Conservation (phyloP, 2,797 vertebrate species). For the Neosilurus hyrtlii region DNA sequence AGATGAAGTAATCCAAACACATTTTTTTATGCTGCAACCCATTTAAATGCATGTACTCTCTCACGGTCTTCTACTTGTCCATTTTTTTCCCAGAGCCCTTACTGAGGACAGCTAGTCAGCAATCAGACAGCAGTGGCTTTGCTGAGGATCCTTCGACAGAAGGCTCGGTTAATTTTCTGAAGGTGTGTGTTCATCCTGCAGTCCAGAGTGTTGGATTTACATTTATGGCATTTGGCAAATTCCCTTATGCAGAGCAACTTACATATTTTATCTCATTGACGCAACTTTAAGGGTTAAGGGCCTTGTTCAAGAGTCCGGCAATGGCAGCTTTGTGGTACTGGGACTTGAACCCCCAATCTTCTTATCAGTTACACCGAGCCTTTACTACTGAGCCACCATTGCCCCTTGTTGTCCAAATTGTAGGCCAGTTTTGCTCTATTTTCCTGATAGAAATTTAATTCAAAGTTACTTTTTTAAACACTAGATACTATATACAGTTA, state of each 20-base stretch:
- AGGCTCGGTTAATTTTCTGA: slow-evolving; percentile 76
- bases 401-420: too few species aligned
- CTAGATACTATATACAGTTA: neutral
- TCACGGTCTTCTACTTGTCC: neutral
- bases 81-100: slow-evolving; percentile 74
- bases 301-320: too few species aligned
- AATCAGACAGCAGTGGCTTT: slow-evolving; percentile 97
- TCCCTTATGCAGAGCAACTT: too few species aligned
- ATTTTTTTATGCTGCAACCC: too few species aligned
- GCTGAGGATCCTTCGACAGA: slow-evolving; percentile 89
- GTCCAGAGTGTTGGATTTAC: too few species aligned
- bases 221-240: too few species aligned
- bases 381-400: too few species aligned
- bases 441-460: neutral
- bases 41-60: neutral
- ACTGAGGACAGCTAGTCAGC: slow-evolving; percentile 85
- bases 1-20: neutral
- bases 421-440: neutral
- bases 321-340: too few species aligned
- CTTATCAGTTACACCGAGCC: too few species aligned
- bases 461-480: neutral
- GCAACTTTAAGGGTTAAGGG: too few species aligned
- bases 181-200: slow-evolving; percentile 66
- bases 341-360: too few species aligned
- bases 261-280: too few species aligned